phyloP scores from a whole-genome alignment of 2,888 invertebrate genomes.

The Rhyacophila evoluta region DNA sequence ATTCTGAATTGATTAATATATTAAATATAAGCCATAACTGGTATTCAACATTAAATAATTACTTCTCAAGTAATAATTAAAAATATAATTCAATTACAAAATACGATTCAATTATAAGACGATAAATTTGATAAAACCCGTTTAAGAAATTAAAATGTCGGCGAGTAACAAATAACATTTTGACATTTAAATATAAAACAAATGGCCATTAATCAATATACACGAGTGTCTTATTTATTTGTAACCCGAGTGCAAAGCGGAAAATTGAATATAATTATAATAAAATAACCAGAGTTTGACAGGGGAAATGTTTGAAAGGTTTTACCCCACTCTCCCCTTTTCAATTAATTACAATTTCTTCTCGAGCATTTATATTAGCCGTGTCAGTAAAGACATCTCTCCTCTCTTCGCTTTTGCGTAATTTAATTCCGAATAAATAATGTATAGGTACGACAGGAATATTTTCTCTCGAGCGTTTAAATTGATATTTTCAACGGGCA shows the following conservation, averaged over 20 bases:
- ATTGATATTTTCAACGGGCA: neutral
- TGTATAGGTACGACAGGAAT: slow-evolving; percentile 40
- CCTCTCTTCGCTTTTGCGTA: slow-evolving; percentile 44
- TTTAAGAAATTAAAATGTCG: too few relatives aligned
- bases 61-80: too few relatives aligned
- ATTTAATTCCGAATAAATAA: slow-evolving; percentile 49
- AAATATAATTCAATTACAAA: too few relatives aligned
- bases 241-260: neutral
- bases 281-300: slow-evolving; percentile 14
- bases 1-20: too few relatives aligned
- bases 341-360: slow-evolving; percentile 55
- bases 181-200: neutral
- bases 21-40: too few relatives aligned
- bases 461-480: slow-evolving; percentile 37
- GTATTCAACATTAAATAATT: too few relatives aligned
- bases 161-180: neutral
- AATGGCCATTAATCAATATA: slow-evolving; percentile 2
- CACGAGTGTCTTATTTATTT: neutral
- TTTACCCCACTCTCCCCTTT: slow-evolving; percentile 44
- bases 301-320: slow-evolving; percentile 17
- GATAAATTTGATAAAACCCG: too few relatives aligned
- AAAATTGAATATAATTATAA: slow-evolving; percentile 35
- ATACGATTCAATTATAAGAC: too few relatives aligned
- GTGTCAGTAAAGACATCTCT: slow-evolving; percentile 52
- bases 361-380: slow-evolving; percentile 53